These are phyloP conservation scores for Eurois occulta DNA, from an alignment of 2,888 invertebrate genomes.

Conservation along the genomic window DNA sequence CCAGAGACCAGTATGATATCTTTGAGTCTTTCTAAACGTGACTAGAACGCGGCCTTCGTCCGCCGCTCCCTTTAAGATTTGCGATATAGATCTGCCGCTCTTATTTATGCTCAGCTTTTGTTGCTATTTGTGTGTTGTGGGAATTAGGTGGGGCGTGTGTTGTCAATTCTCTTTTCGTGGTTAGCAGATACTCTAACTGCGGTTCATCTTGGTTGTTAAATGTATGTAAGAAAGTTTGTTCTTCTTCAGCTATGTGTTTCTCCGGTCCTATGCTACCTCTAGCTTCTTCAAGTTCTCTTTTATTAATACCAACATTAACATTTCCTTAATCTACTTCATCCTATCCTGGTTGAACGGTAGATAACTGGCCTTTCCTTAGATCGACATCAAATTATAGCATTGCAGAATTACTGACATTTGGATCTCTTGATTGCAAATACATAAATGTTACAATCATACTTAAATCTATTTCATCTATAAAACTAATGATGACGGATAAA, in stretches of 20 bases:
- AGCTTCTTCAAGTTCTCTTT: neutral
- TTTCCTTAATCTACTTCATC: neutral
- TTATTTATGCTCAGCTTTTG: constrained; percentile 73
- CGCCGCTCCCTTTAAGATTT: constrained; percentile 84
- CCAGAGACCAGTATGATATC: constrained; percentile 62
- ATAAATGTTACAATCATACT: constrained; percentile 49
- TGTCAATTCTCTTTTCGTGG: constrained; percentile 22
- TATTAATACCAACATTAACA: neutral
- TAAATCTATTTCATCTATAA: constrained; percentile 30
- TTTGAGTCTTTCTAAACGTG: constrained; percentile 86
- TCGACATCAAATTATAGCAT: constrained; percentile 21
- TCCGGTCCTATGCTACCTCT: neutral
- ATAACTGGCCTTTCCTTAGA: constrained; percentile 25
- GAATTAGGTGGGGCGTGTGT: constrained; percentile 62
- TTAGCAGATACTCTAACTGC: neutral
- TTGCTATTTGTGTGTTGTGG: constrained; percentile 72
- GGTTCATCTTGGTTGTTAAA: neutral
- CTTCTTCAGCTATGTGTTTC: no score
- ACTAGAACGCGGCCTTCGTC: constrained; percentile 84
- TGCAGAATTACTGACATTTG: constrained; percentile 48
- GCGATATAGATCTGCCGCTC: constrained; percentile 80
- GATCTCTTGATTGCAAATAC: constrained; percentile 41
- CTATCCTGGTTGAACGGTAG: constrained; percentile 1
- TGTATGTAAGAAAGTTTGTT: neutral
- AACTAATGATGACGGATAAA: constrained; percentile 27